These are phyloP conservation scores for Limonius californicus DNA, from an alignment of 1,140 invertebrate species.

Conservation along the genomic window DNA sequence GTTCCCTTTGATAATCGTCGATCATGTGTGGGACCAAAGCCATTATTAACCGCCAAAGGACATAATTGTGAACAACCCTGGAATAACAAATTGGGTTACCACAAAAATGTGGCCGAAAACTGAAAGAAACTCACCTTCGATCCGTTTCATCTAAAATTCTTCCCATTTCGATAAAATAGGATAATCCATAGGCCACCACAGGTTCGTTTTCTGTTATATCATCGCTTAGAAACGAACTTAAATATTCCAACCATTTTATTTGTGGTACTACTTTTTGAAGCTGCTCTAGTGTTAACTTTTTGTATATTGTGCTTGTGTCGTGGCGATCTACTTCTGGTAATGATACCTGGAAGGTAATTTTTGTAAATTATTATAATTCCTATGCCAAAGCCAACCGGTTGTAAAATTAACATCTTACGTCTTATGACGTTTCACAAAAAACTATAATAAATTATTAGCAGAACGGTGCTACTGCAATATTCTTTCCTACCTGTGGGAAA, in stretches of 20 bases:
- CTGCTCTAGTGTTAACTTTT: constrained; percentile 63
- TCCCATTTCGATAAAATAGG: constrained; percentile 76
- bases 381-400: too few relatives aligned
- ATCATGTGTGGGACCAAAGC: constrained; percentile 78
- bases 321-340: constrained; percentile 76
- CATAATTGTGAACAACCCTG: constrained; percentile 79
- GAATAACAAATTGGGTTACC: constrained; percentile 12
- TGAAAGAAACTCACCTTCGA: constrained; percentile 58
- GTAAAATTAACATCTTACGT: too few relatives aligned
- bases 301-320: constrained; percentile 75
- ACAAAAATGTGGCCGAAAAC: neutral
- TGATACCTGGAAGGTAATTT: constrained; percentile 64
- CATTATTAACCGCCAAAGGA: constrained; percentile 78
- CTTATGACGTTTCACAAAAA: too few relatives aligned
- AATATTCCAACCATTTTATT: constrained; percentile 74
- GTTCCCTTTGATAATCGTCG: constrained; percentile 72
- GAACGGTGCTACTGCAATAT: too few relatives aligned
- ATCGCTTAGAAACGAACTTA: constrained; percentile 63
- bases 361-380: too few relatives aligned
- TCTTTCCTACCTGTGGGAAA: too few relatives aligned
- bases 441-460: too few relatives aligned
- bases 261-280: constrained; percentile 66
- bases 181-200: constrained; percentile 75
- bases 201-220: constrained; percentile 65
- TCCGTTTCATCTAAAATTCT: constrained; percentile 65